Conservation (phyloP, 2,113 vertebrate species). For the Enhydra lutris region DNA sequence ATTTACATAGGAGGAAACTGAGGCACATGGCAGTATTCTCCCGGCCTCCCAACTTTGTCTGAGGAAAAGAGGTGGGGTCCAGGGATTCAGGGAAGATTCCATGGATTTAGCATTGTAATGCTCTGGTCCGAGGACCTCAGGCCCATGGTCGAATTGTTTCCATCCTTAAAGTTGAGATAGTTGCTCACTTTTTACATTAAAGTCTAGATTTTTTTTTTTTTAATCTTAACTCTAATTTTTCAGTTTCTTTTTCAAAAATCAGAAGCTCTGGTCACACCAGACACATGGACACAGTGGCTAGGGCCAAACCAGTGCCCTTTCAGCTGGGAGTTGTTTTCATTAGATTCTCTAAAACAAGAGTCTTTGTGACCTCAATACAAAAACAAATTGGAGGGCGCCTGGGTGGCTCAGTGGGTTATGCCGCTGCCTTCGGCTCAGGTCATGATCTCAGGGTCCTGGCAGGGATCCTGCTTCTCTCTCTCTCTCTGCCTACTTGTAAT, state of each 20-base stretch:
- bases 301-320: not conserved
- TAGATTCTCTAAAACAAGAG: not conserved
- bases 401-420: too few relatives aligned
- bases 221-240: not conserved
- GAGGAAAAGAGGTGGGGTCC: not conserved
- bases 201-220: not conserved
- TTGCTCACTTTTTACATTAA: not conserved
- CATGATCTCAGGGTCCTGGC: too few relatives aligned
- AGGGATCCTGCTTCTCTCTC: too few relatives aligned
- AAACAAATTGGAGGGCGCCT: not conserved
- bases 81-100: not conserved
- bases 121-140: fast-evolving
- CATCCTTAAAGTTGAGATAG: not conserved
- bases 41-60: not conserved
- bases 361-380: not conserved
- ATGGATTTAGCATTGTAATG: not conserved
- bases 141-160: too few relatives aligned
- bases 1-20: not conserved
- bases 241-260: not conserved
- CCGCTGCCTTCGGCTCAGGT: too few relatives aligned
- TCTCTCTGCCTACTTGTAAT: too few relatives aligned
- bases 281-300: not conserved
- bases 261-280: not conserved
- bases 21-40: fast-evolving
- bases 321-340: not conserved